phyloP scores from a whole-genome alignment of 2,113 vertebrate species.

The Catagonus wagneri region DNA sequence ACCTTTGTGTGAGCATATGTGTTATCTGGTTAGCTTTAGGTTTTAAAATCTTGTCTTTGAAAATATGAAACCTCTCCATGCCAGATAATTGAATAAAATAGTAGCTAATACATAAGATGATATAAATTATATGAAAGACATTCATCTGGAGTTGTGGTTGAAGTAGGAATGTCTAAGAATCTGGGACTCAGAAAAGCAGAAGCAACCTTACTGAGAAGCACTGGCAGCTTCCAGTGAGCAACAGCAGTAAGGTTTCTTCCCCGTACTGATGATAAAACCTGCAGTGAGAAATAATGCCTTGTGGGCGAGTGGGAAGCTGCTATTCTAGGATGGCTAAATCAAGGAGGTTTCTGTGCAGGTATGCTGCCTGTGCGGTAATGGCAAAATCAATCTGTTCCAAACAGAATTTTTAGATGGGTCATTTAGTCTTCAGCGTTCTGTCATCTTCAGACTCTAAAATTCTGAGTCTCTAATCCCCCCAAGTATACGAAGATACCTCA shows the following conservation, averaged over 20 bases:
- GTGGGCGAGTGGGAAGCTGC: neutral
- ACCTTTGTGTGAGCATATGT: slow-evolving; percentile 50
- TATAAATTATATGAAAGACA: neutral
- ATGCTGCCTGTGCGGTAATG: neutral
- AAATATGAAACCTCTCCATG: neutral
- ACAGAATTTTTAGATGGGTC: slow-evolving; percentile 11
- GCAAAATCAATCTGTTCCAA: neutral
- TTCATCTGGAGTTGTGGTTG: neutral
- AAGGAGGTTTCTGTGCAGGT: neutral
- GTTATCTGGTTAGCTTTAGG: slow-evolving; percentile 50
- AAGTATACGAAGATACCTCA: neutral
- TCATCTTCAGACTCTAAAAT: neutral
- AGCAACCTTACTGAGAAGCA: neutral
- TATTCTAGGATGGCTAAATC: neutral
- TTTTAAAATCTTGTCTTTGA: slow-evolving; percentile 60
- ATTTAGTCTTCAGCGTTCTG: neutral
- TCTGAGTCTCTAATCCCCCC: neutral
- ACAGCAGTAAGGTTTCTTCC: neutral
- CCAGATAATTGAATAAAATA: slow-evolving; percentile 52
- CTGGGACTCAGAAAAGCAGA: neutral
- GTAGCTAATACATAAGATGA: neutral
- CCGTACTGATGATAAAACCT: neutral
- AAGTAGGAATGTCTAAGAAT: neutral
- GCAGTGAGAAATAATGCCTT: neutral
- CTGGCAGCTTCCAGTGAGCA: neutral